Evolutionary conservation across 1,140 invertebrate species (phyloP).

Genomic region (Papilio helenus): DNA sequence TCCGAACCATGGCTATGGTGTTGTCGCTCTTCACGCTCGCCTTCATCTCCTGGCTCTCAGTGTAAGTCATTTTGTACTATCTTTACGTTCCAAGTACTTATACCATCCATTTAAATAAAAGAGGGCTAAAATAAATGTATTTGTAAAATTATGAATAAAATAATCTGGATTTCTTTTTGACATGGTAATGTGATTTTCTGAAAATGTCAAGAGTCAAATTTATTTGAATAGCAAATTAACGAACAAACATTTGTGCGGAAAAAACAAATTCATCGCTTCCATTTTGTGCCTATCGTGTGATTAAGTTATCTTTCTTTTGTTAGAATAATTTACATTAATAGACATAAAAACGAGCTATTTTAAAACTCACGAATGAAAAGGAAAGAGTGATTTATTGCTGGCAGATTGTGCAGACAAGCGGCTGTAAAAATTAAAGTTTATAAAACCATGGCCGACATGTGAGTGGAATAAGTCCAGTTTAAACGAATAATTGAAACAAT

Average conservation of each 20-base stretch:
- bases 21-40: slow-evolving; percentile 90
- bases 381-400: too few species aligned
- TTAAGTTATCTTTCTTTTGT: not conserved
- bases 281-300: not conserved
- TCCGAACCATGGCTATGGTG: slow-evolving; percentile 95
- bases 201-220: not conserved
- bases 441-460: too few species aligned
- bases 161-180: slow-evolving; percentile 10
- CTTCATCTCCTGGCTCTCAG: slow-evolving; percentile 90
- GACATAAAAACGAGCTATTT: not conserved
- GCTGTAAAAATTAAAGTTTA: too few species aligned
- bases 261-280: not conserved
- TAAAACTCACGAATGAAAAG: not conserved
- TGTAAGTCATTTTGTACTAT: slow-evolving; percentile 76
- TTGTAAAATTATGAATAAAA: not conserved
- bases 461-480: too few species aligned
- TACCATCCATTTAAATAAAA: not conserved
- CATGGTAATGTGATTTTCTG: not conserved
- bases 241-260: not conserved
- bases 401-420: too few species aligned
- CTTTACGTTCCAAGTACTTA: too few species aligned
- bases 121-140: not conserved
- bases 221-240: not conserved
- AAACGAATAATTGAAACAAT: too few species aligned
- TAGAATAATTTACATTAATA: not conserved